Base-by-base conservation (phyloP, 1,140 invertebrate genomes). In the Aradophagus sp. region DNA sequence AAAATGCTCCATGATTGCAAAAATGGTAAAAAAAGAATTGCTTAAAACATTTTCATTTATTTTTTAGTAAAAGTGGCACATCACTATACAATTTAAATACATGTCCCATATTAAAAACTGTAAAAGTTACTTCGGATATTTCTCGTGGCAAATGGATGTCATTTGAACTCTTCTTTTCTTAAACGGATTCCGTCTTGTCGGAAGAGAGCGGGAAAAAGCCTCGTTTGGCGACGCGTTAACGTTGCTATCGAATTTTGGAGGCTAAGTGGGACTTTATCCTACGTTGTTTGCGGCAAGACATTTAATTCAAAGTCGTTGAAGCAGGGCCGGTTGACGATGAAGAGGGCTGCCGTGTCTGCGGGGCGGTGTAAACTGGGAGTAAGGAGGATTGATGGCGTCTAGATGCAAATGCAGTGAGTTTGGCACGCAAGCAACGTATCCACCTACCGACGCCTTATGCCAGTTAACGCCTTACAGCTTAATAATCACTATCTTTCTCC, bases 381-480 rank as follows among this genome's bases (percentile, higher is more conserved):
- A 84, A 78, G 81, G 75, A 84, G 83, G 84, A 86, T 86, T 86
- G 84, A 86, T 86, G 84, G 84, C 76, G 82, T 86, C 84, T 86
- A 83, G 82, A 86, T 85, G 84, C 83, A 86, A 86, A 86, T 86
- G 81, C 74, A 83, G 81, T 79, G 76, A 81, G 79, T 80, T 82
- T 77, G 76, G 82, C 81, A 84, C 81, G 82, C 81, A 85, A 84
- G 77, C 79, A 77, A 79, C 71, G 75, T 81, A 78, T 82, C 80
- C 83, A 80, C 82, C 82, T 84, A 81, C 80, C 78, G 79, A 84
- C 81, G 83, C 83, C 83, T 86, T 84, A 84, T 85, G 82, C 83
- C 83, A 85, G 83, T 86, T 85, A 85, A 85, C 83, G 84, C 83
- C 84, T 85, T 85, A 86, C 83, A 84, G 76, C 84, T 86, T 85